Conservation (phyloP, 2,797 vertebrate species). For the Syngnathus rostellatus region DNA sequence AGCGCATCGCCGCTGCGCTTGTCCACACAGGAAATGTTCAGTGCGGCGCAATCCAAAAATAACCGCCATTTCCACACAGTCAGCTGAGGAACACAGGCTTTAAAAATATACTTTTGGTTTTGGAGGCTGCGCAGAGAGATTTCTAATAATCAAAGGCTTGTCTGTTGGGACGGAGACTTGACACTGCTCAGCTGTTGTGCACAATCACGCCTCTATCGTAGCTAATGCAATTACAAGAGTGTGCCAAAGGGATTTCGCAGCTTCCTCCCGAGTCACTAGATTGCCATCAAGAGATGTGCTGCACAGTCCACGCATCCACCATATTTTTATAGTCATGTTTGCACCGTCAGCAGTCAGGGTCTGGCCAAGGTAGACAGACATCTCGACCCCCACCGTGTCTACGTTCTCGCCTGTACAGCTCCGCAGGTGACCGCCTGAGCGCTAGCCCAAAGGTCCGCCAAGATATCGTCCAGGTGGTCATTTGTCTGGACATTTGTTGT, state of each 20-base stretch:
- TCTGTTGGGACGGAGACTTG: background rate
- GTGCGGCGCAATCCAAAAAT: background rate
- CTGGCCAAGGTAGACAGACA: conserved; percentile 42
- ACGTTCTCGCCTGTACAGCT: conserved; percentile 42
- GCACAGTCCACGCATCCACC: background rate
- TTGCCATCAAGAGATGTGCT: background rate
- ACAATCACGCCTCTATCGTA: background rate
- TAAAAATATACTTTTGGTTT: conserved; percentile 1
- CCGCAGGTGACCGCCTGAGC: conserved; percentile 38
- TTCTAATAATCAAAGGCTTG: background rate
- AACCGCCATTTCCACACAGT: background rate
- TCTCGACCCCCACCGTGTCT: conserved; percentile 34
- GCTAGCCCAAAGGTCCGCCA: background rate
- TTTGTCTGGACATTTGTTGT: conserved; percentile 29
- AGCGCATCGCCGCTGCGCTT: background rate
- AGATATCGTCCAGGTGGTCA: conserved; percentile 17
- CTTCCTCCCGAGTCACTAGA: background rate
- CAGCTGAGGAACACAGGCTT: background rate
- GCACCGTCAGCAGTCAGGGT: conserved; percentile 37
- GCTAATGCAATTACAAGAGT: background rate
- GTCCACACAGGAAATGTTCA: background rate
- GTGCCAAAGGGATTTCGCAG: background rate
- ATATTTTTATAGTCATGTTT: conserved; percentile 17
- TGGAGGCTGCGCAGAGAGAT: background rate
- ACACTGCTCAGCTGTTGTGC: background rate